Evolutionary conservation across 2,888 invertebrate genomes (phyloP), one percentile per base, ranked within the genome.

Genomic region (Caenorhabditis plicata): DNA sequence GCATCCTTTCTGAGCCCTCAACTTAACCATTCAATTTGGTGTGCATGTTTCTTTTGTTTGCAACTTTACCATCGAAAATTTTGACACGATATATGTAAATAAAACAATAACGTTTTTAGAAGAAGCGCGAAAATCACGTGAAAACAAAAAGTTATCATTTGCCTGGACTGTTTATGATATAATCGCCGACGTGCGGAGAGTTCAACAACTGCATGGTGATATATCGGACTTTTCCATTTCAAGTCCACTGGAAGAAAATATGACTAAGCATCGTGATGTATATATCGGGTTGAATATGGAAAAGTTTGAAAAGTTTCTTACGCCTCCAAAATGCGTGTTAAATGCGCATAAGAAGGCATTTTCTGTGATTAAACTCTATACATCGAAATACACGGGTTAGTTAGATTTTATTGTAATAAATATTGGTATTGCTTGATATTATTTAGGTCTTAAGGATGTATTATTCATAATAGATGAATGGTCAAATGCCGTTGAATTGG

Each of bases 91-190:
- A 4, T 17, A 29, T 9, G 11, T 29, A 11, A 9, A 29, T 29
- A 8, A 29, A 11, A 29, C 11, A 9, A 35, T 15, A 31, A 9
- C 3, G 40, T 29, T 41, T 54, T 36, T 47, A 64, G 53, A 54
- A 47, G 49, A 61, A 49, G 50, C 51, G 17, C 42, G 46, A 1
- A 25, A 20, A 0, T 49, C 50, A 1, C 25, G 57, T 15, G 62
- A 60, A 29, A 58, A 53, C 42, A 62, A 57, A 35, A 57, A 57
- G 19, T 38, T 66, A 2, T 66, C 66, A 17, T 66, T 66, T 23
- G 58, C 58, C 0, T 66, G 66, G 66, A 20, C 53, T 3, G 50
- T 43, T n/a, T 66, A 52, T 29, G 66, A 66, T 23, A 41, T 66
- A 47, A 23, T 23, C 25, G 33, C n/a, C n/a, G n/a, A n/a, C n/a